A percentile compares a stretch with the other conserved stretches of the same genome.
Evolutionary conservation across 2,113 vertebrate genomes (phyloP).

Genomic region (Tympanuchus pallidicinctus): DNA sequence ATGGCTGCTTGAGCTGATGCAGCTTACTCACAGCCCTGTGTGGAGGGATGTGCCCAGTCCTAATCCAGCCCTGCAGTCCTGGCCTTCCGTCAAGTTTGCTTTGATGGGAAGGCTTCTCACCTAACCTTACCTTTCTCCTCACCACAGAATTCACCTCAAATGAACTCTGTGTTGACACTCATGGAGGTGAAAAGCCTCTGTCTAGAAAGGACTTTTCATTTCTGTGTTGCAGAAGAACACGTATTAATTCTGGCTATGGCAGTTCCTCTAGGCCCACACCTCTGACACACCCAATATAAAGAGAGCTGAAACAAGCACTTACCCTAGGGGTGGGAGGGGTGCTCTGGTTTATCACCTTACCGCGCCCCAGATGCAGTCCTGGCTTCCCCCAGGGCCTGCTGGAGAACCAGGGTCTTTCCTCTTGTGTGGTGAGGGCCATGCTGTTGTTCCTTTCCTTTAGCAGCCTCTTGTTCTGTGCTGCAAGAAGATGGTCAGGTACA

Average conservation of each 20-base stretch:
- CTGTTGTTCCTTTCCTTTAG: neutral
- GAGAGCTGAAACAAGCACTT: slow-evolving; percentile 42
- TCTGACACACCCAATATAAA: slow-evolving; percentile 43
- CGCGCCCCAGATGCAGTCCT: neutral
- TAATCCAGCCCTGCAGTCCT: slow-evolving; percentile 48
- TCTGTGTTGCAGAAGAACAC: slow-evolving; percentile 15
- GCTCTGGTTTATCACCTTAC: slow-evolving; percentile 26
- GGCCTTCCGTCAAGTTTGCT: slow-evolving; percentile 48
- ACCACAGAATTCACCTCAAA: slow-evolving; percentile 27
- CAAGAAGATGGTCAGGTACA: neutral
- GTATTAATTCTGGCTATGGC: slow-evolving; percentile 41
- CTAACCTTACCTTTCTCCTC: slow-evolving; percentile 53
- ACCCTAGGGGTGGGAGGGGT: slow-evolving; percentile 47
- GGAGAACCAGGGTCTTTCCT: neutral
- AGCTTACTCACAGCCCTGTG: neutral
- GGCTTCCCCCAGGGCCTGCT: slow-evolving; percentile 35
- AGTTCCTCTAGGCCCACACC: slow-evolving; percentile 14
- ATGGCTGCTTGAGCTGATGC: neutral
- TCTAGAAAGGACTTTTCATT: slow-evolving; percentile 42
- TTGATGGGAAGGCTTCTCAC: slow-evolving; percentile 51
- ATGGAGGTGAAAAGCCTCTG: neutral
- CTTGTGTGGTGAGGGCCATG: fast-evolving
- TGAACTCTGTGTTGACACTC: slow-evolving; percentile 51
- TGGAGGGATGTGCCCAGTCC: slow-evolving; percentile 25
- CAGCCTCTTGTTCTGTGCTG: neutral